Base-by-base conservation (phyloP, 1,140 invertebrate species). In the Camponotus pennsylvanicus region DNA sequence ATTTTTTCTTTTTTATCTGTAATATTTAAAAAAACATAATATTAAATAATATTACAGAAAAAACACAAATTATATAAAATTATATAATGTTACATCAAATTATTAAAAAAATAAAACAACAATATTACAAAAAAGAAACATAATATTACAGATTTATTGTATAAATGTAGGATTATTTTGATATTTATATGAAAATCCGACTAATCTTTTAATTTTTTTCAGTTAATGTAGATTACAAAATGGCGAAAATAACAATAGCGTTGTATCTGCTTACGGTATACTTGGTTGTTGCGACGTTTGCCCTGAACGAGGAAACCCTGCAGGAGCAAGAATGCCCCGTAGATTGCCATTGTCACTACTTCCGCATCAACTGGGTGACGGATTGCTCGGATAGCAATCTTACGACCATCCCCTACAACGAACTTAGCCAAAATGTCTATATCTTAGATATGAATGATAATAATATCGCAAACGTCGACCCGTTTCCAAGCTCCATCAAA, bases 351-450 rank as follows among this genome's bases (percentile, higher is more conserved):
- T 97, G 97, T 91, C 96, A 97, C 95, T 97, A 97, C 93, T 97
- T 97, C 94, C 95, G 97, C 78, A 96, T 97, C 92, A 97, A 97
- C 93, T 97, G 97, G 97, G 97, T 97, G 84, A 97, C 97, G 1
- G 97, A 97, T 89, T 97, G 97, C 90, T 97, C 97, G 0, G 97
- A 97, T 90, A 97, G 97, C 92, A 97, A 97, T 92, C 94, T 97
- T n/a, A 97, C 97, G 2, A 95, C 95, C 71, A 96, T 97, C 32
- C 97, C 97, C 0, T 97, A 96, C 91, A 95, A 96, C 34, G 96
- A 97, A 85, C 95, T 97, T 49, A 97, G 97, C 91, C 95, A 95
- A 18, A 97, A 97, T 91, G 97, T 97, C 8, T 97, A 97, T 93
- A 95, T 97, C 78, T 93, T 97, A 80, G 97, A 97, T 91, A 95